Base-by-base conservation (phyloP, 2,888 invertebrate genomes). In the Drosophila quasianomalipes region DNA sequence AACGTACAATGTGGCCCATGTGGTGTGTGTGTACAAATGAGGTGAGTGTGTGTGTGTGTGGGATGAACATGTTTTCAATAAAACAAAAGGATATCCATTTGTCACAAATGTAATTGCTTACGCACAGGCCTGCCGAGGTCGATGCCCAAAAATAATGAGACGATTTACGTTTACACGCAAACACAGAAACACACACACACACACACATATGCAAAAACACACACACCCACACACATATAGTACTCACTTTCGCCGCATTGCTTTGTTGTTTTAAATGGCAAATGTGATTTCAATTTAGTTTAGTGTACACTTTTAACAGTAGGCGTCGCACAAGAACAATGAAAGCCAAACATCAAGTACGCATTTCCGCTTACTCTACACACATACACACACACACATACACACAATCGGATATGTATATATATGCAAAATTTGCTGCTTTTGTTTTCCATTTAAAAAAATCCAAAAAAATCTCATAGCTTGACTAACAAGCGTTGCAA, bases 61-160 rank as follows among this genome's bases (percentile, higher is more conserved):
- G 60, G 55, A 70, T 70, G 49, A 67, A 75, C 76, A 76, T 79
- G 88, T 70, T 81, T 89, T 85, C 81, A 81, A 88, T 83, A 79
- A 80, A 76, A 88, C 90, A 90, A 90, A 82, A 82, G 87, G 80
- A 88, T 81, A 90, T 87, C 88, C 77, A 90, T 87, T 87, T 90
- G 89, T 85, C 86, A 90, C 71, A 77, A 68, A 67, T 64, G 74
- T 80, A 87, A 87, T 83, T 80, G 84, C 79, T 77, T 78, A 77
- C 65, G 63, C 76, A 74, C 51, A 70, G 73, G 31, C 39, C 70
- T 54, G 52, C 5, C 26, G 75, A 57, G 53, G 66, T 73, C 54
- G 41, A 47, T 54, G 62, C 61, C 58, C 66, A 64, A 83, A 81
- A 73, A 68, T 84, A 85, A 82, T 75, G 81, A 79, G 72, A 52